Conservation (phyloP, 2,113 vertebrate genomes). For the Galemys pyrenaicus region DNA sequence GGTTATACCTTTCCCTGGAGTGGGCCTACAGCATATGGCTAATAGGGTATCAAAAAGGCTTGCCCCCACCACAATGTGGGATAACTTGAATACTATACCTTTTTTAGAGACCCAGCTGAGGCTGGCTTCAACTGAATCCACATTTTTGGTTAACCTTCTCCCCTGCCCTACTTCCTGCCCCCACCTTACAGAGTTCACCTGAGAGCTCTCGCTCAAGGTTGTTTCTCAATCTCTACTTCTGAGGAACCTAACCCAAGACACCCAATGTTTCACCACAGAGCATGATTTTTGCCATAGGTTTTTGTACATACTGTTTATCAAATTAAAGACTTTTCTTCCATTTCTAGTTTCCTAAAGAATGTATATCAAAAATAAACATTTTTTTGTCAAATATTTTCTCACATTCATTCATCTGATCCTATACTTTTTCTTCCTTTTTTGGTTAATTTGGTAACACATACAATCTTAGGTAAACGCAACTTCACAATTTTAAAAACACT, state of each 20-base stretch:
- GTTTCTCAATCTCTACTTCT: not conserved
- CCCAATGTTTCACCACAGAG: not conserved
- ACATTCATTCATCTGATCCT: not conserved
- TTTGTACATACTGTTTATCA: not conserved
- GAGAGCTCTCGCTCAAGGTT: not conserved
- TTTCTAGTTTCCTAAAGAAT: not conserved
- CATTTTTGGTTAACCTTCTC: not conserved
- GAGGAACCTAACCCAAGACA: not conserved
- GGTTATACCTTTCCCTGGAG: not conserved
- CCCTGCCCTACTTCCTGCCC: not conserved
- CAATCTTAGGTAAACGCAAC: slow-evolving; percentile 19
- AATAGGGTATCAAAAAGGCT: not conserved
- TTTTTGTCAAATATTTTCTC: not conserved
- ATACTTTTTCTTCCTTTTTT: not conserved
- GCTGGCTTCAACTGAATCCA: not conserved
- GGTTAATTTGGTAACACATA: not conserved
- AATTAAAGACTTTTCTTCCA: not conserved
- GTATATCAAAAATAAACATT: not conserved
- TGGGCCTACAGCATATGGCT: not conserved
- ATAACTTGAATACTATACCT: not conserved
- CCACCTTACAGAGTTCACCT: not conserved
- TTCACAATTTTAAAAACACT: not conserved
- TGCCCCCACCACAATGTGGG: not conserved
- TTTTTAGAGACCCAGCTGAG: not conserved
- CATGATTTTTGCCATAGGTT: not conserved